Conservation (phyloP, 2,797 vertebrate genomes). For the Takifugu ocellatus region DNA sequence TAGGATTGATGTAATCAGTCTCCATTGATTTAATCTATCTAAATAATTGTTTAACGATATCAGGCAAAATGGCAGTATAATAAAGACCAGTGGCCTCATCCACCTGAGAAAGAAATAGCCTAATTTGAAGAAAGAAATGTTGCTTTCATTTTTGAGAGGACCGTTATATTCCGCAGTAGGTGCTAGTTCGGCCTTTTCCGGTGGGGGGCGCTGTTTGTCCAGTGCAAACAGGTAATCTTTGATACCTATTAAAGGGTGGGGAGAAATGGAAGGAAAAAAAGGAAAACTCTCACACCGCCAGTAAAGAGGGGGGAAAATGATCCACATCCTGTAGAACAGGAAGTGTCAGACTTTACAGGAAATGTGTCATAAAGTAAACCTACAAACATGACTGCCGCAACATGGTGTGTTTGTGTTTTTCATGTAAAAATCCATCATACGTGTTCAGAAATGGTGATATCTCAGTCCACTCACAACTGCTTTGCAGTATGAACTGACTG, state of each 20-base stretch:
- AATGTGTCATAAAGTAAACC: constrained; percentile 22
- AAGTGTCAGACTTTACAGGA: constrained; percentile 34
- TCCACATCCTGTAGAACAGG: constrained; percentile 37
- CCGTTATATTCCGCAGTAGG: not conserved
- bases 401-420: not conserved
- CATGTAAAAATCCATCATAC: not conserved
- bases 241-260: not conserved
- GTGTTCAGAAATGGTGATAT: not conserved
- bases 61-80: too few relatives aligned
- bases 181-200: not conserved
- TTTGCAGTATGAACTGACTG: not conserved
- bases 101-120: too few relatives aligned
- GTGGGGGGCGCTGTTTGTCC: not conserved
- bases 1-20: not conserved
- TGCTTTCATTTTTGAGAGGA: too few relatives aligned
- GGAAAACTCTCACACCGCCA: too few relatives aligned
- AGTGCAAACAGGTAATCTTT: not conserved
- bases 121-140: too few relatives aligned
- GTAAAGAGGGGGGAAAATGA: not conserved
- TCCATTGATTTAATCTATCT: not conserved
- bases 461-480: not conserved
- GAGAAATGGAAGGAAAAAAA: not conserved
- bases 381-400: constrained; percentile 22
- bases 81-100: too few relatives aligned
- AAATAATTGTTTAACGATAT: too few relatives aligned